Evolutionary conservation across 1,140 invertebrate genomes (phyloP).

Genomic region (Drosophila kikkawai): DNA sequence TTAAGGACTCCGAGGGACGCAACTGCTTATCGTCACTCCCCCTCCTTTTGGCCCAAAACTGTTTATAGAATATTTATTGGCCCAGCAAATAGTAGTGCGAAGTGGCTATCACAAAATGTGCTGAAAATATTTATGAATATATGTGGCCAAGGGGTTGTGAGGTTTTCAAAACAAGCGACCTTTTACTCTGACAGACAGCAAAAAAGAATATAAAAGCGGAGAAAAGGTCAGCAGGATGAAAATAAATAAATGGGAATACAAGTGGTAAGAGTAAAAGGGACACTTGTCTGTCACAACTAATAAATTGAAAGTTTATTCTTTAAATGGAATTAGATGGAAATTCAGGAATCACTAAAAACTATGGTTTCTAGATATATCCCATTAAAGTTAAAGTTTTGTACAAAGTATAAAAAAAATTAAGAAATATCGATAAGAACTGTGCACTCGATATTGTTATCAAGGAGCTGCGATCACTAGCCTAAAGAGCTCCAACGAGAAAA

Average conservation of each 20-base stretch:
- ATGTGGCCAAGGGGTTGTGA: slow-evolving; percentile 10
- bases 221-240: slow-evolving; percentile 29
- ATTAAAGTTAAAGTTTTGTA: neutral
- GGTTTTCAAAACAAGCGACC: slow-evolving; percentile 23
- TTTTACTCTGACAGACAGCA: slow-evolving; percentile 38
- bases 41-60: neutral
- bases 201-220: neutral
- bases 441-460: too few relatives aligned
- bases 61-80: slow-evolving; percentile 26
- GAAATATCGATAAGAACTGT: too few relatives aligned
- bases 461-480: too few relatives aligned
- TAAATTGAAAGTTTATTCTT: neutral
- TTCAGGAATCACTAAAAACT: neutral
- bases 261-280: neutral
- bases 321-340: neutral
- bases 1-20: slow-evolving; percentile 4
- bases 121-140: slow-evolving; percentile 70
- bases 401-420: too few relatives aligned
- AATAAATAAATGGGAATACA: slow-evolving; percentile 17
- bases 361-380: neutral
- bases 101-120: slow-evolving; percentile 39
- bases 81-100: neutral
- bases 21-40: slow-evolving; percentile 12
- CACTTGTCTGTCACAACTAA: slow-evolving; percentile 18
- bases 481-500: too few relatives aligned